phyloP scores from a whole-genome alignment of 2,888 invertebrate genomes.

The Hyposoter dolosus region DNA sequence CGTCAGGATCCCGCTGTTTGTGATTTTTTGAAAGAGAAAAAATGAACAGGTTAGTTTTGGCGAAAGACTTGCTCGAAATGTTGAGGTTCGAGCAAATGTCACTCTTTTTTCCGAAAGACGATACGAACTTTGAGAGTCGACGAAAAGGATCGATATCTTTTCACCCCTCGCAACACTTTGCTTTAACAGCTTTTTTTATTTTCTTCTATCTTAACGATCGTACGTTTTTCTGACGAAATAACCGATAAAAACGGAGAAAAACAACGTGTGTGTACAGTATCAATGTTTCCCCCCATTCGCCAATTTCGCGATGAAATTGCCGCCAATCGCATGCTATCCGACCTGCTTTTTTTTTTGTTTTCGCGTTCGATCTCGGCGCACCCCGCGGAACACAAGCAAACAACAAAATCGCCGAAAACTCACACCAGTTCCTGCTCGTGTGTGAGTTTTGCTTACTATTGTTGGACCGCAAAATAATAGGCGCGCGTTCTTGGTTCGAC shows the following conservation, averaged over 20 bases:
- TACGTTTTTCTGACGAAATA: conserved; percentile 50
- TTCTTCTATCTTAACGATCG: conserved; percentile 22
- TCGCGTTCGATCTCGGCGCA: background rate
- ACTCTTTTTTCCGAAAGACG: background rate
- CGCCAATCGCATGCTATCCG: conserved; percentile 40
- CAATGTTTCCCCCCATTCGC: background rate
- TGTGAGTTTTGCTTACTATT: background rate
- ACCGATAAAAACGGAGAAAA: conserved; percentile 42
- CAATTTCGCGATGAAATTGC: conserved; percentile 59
- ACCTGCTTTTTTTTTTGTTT: background rate
- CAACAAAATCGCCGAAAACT: background rate
- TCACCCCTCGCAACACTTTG: conserved; percentile 26
- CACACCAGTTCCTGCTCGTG: background rate
- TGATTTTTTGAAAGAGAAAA: conserved; percentile 25
- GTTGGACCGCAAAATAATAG: conserved; percentile 5
- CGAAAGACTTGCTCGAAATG: background rate
- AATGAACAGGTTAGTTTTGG: conserved; percentile 30
- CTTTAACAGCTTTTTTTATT: conserved; percentile 36
- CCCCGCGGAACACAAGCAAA: background rate
- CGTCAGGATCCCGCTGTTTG: conserved; percentile 65
- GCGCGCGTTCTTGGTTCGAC: conserved; percentile 36
- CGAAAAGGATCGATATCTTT: conserved; percentile 39
- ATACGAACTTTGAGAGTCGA: conserved; percentile 23
- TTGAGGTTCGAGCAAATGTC: conserved; percentile 5
- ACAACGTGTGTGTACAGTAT: conserved; percentile 37